Percentiles rank a stretch among this genome's conserved stretches.
These are phyloP conservation scores for Cloeon dipterum DNA, from an alignment of 2,888 invertebrate genomes.

Conservation along the genomic window DNA sequence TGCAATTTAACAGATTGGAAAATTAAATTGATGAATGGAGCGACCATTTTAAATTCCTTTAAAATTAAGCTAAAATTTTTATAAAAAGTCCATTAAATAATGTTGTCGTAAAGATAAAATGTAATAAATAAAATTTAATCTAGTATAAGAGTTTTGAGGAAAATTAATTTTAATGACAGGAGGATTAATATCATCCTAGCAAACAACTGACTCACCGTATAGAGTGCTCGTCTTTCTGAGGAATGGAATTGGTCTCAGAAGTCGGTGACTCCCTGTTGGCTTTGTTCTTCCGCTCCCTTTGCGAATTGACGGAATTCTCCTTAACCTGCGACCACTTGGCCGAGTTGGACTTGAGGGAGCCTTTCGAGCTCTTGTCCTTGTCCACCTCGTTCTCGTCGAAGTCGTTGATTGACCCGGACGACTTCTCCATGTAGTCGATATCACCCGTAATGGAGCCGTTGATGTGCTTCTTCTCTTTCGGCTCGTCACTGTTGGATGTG, in stretches of 20 bases:
- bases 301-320: conserved; percentile 21
- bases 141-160: no score
- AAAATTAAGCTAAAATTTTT: neutral
- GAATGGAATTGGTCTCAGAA: conserved; percentile 14
- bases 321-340: conserved; percentile 20
- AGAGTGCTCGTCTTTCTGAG: conserved; percentile 22
- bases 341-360: conserved; percentile 17
- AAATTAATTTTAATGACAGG: neutral
- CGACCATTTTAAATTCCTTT: neutral
- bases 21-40: no score
- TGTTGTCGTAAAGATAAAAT: neutral
- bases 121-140: no score
- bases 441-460: conserved; percentile 21
- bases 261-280: conserved; percentile 16
- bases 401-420: conserved; percentile 22
- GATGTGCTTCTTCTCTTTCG: conserved; percentile 16
- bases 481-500: conserved; percentile 9
- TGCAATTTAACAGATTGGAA: no score
- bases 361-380: conserved; percentile 18
- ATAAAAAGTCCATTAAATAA: neutral
- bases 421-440: conserved; percentile 23
- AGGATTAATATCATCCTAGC: neutral
- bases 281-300: conserved; percentile 25
- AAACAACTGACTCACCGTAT: conserved; percentile 16
- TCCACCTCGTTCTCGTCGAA: conserved; percentile 23